A percentile compares a stretch with the other conserved stretches of the same genome.
phyloP scores from a whole-genome alignment of 2,888 invertebrate genomes.

The Lasioglossum zephyrum region DNA sequence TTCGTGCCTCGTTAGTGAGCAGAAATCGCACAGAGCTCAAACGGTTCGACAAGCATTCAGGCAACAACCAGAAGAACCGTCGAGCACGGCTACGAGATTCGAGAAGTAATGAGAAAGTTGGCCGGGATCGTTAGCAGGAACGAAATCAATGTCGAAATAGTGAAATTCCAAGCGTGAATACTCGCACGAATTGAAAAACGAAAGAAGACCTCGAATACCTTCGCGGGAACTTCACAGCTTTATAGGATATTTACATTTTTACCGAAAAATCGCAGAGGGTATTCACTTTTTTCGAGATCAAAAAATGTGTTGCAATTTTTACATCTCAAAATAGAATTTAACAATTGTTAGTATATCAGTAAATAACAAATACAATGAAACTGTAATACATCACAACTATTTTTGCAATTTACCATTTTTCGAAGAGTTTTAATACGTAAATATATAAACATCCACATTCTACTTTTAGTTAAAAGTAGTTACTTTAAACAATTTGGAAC shows the following conservation, averaged over 20 bases:
- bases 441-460: no score
- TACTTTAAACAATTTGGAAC: no score
- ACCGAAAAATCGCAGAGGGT: not conserved
- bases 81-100: not conserved
- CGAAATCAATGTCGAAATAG: constrained; percentile 33
- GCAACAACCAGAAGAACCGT: constrained; percentile 18
- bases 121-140: constrained; percentile 35
- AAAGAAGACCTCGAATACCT: not conserved
- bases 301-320: not conserved
- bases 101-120: constrained; percentile 6
- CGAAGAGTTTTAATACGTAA: no score
- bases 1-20: constrained; percentile 74
- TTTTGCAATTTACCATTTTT: no score
- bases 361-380: no score
- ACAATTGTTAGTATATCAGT: no score
- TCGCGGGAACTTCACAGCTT: not conserved
- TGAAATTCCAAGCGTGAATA: not conserved
- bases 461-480: no score
- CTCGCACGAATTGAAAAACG: not conserved
- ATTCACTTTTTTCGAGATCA: not conserved
- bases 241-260: not conserved
- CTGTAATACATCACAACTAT: no score
- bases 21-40: constrained; percentile 41
- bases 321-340: no score
- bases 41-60: constrained; percentile 25